These are phyloP conservation scores for Siniperca knerii DNA, from an alignment of 2,113 vertebrate species.

Conservation along the genomic window DNA sequence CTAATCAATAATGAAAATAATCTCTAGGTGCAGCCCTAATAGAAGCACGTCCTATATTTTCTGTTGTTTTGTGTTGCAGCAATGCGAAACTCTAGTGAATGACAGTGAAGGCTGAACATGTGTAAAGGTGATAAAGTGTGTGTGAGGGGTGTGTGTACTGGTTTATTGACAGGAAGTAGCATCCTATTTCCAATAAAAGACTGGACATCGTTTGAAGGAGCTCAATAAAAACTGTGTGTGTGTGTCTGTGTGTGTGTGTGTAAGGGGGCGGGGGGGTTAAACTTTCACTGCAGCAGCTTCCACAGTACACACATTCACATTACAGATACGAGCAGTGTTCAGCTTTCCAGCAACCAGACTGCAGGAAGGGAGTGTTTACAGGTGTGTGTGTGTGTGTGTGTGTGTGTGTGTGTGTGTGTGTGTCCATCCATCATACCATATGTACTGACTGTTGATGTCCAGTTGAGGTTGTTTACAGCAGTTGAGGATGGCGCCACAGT, in stretches of 20 bases:
- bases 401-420: slow-evolving; percentile 25
- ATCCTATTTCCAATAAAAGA: slow-evolving; percentile 46
- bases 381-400: background rate
- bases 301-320: slow-evolving; percentile 36
- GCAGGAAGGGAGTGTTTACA: slow-evolving; percentile 13
- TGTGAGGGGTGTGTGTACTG: background rate
- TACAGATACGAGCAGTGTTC: slow-evolving; percentile 20
- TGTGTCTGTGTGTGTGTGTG: slow-evolving; percentile 19
- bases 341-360: background rate
- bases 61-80: no score
- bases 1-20: no score
- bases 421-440: background rate
- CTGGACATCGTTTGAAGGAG: background rate
- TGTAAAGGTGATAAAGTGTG: background rate
- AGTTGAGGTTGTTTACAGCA: slow-evolving; percentile 25
- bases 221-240: background rate
- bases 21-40: no score
- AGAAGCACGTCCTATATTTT: no score
- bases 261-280: background rate
- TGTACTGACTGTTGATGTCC: slow-evolving; percentile 13
- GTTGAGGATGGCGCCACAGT: slow-evolving; percentile 11
- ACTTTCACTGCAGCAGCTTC: slow-evolving; percentile 13
- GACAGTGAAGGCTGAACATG: background rate
- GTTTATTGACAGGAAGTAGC: slow-evolving; percentile 43
- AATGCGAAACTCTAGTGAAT: no score